A percentile compares a stretch with the other conserved stretches of the same genome.
Evolutionary conservation across 2,113 vertebrate species (phyloP).

Genomic region (Corydoras sp.): DNA sequence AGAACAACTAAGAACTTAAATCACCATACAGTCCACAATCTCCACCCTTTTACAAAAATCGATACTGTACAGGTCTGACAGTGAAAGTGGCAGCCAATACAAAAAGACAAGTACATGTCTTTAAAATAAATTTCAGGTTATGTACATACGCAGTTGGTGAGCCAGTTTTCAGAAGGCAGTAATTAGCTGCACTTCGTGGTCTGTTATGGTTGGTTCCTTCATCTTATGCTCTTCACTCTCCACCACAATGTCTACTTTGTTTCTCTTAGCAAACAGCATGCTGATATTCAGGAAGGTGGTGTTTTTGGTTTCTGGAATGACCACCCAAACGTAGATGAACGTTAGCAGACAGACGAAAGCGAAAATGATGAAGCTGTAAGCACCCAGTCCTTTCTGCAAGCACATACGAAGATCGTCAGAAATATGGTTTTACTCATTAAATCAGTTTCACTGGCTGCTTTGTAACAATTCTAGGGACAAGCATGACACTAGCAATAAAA

Average conservation of each 20-base stretch:
- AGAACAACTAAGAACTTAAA: background rate
- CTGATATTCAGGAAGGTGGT: constrained; percentile 88
- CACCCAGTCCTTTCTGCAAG: constrained; percentile 71
- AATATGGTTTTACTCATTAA: constrained; percentile 7
- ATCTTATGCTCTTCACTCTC: constrained; percentile 32
- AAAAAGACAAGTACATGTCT: background rate
- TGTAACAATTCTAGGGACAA: too few species aligned
- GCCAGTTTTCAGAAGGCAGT: constrained; percentile 49
- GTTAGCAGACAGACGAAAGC: constrained; percentile 72
- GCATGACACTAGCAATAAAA: too few species aligned
- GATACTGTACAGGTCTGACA: background rate
- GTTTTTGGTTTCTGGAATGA: constrained; percentile 86
- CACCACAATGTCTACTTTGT: constrained; percentile 64
- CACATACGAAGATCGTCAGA: constrained; percentile 3
- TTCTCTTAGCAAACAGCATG: constrained; percentile 78
- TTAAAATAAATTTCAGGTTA: background rate
- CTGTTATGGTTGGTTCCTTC: constrained; percentile 34
- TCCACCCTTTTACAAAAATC: background rate
- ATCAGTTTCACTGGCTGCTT: background rate
- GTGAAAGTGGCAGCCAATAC: background rate
- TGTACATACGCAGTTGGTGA: background rate
- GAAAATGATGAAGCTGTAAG: constrained; percentile 86
- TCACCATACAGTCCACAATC: background rate
- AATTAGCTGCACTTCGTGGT: constrained; percentile 35
- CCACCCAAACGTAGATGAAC: constrained; percentile 72